Base-by-base conservation (phyloP, 2,797 vertebrate genomes). In the Sparidentex hasta region DNA sequence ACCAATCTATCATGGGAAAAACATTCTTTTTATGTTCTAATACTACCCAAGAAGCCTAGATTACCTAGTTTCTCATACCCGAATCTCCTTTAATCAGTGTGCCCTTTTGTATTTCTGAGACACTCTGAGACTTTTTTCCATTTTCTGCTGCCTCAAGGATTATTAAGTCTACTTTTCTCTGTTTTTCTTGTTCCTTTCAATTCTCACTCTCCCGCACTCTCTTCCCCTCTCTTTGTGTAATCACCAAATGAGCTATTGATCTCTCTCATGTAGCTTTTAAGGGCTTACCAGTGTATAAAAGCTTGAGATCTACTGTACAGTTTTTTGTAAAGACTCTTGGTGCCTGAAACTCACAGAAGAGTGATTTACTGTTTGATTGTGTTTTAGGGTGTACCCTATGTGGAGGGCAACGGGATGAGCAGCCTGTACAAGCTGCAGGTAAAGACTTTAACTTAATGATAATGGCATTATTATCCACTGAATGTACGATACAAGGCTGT, bases 351-450 rank as follows among this genome's bases (percentile, higher is more conserved):
- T 71, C 74, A 71, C 56, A 75, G 62, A 59, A n/a, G 18, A 64
- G 23, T 82, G 70, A 89, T 81, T 89, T 58, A 68, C 58, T 69
- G 54, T 63, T 12, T 72, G 33, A 4, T 81, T 94, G 75, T 93
- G 84, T 89, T 94, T 90, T 80, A 99, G 98, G 97, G 97, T 67
- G 78, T 92, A 41, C 94, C 96, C 33, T 92, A 93, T 82, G 94
- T 93, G 89, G 97, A 99, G 91, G 96, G 97, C 81, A 98, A 97
- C 27, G 98, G 98, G 85, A 99, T 99, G 98, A 96, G 98, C 94
- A 97, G 96, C 89, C 95, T 99, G 43, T 99, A 99, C 95, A 99
- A 99, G 93, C 95, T 97, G 71, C 97, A 99, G 98, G 98, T 99
- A 97, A 94, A 93, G 64, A 66, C 64, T 69, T 51, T 1, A 74